Evolutionary conservation across 2,797 vertebrate species (phyloP).

Genomic region (Sphaeramia orbicularis): DNA sequence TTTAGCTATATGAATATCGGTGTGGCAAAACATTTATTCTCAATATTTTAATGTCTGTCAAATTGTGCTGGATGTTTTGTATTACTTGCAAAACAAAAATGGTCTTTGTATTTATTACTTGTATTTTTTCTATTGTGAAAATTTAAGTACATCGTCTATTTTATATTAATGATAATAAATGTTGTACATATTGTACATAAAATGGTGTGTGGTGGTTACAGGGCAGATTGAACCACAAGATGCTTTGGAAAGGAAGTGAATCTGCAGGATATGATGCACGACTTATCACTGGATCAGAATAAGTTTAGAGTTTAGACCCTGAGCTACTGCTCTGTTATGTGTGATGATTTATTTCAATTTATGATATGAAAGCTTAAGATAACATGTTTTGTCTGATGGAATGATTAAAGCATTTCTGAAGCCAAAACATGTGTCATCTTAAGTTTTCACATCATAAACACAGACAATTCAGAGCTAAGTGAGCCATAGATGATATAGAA

Average conservation of each 20-base stretch:
- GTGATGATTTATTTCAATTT: too few species aligned
- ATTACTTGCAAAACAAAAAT: slow-evolving; percentile 86
- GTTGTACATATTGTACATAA: slow-evolving; percentile 92
- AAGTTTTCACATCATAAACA: too few species aligned
- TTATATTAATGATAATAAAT: slow-evolving; percentile 92
- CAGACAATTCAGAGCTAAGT: too few species aligned
- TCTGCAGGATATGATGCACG: slow-evolving; percentile 31
- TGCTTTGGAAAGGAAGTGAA: not conserved
- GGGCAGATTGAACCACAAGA: not conserved
- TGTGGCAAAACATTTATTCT: slow-evolving; percentile 84
- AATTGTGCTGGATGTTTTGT: slow-evolving; percentile 89
- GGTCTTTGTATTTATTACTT: slow-evolving; percentile 90
- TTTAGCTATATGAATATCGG: slow-evolving; percentile 83
- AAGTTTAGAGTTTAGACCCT: not conserved
- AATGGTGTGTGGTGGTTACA: slow-evolving; percentile 53
- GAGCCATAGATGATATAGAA: too few species aligned
- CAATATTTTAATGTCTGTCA: slow-evolving; percentile 83
- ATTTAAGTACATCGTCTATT: slow-evolving; percentile 90
- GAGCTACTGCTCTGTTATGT: too few species aligned
- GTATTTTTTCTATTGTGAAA: slow-evolving; percentile 92
- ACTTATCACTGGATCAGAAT: slow-evolving; percentile 27
- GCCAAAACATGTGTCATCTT: too few species aligned
- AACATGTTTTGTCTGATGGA: too few species aligned
- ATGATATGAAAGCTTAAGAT: too few species aligned
- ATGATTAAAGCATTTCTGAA: too few species aligned